Conservation (phyloP, 2,113 vertebrate genomes). For the Oryctolagus cuniculus region mOryCun1.1 NC_091436.1:130279001-130279500, state of each 20-base stretch:
- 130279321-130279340: background rate
- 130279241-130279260: background rate
- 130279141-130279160: background rate
- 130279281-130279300: fast-evolving
- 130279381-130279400: background rate
- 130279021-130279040: conserved; percentile 19
- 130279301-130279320: background rate
- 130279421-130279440: background rate
- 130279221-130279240: background rate
- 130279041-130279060: background rate
- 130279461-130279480: background rate
- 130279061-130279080: background rate
- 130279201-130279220: conserved; percentile 15
- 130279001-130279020: background rate
- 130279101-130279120: background rate
- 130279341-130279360: background rate
- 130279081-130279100: background rate
- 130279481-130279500: background rate
- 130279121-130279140: background rate
- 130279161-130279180: background rate
- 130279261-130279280: background rate
- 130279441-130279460: background rate
- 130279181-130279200: background rate
- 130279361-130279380: background rate
- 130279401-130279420: background rate